A percentile compares a stretch with the other conserved stretches of the same genome.
phyloP scores from a whole-genome alignment of 2,797 vertebrate genomes.

The Jordanella pulchra region DNA sequence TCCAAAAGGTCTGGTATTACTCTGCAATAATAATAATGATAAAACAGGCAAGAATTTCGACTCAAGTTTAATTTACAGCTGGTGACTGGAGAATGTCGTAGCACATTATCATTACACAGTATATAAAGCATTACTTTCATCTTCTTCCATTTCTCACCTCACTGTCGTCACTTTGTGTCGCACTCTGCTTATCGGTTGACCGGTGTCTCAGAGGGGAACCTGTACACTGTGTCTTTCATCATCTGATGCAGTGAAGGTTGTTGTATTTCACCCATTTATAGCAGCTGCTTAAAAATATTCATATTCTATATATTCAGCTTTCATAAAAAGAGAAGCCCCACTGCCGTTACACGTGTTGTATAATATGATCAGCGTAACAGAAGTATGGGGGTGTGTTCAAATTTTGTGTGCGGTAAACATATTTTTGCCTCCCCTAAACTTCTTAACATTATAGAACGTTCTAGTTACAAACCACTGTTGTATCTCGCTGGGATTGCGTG shows the following conservation, averaged over 20 bases:
- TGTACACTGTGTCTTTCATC: background rate
- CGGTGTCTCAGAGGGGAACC: background rate
- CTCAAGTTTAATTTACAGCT: slow-evolving; percentile 8
- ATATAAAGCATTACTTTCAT: slow-evolving; percentile 3
- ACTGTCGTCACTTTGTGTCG: background rate
- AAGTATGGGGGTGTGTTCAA: no score
- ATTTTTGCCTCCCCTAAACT: no score
- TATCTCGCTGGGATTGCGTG: no score
- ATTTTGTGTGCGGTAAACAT: no score
- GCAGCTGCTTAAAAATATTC: slow-evolving; percentile 19
- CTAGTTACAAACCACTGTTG: no score
- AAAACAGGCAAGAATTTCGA: background rate
- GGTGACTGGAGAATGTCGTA: background rate
- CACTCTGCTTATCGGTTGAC: background rate
- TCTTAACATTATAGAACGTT: no score
- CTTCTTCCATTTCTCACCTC: slow-evolving; percentile 7
- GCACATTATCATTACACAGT: background rate
- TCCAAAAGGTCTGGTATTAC: background rate
- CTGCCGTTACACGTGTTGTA: no score
- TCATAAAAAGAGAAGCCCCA: no score
- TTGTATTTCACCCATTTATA: slow-evolving; percentile 2
- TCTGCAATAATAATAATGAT: no score
- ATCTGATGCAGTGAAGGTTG: slow-evolving; percentile 13
- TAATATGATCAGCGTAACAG: no score
- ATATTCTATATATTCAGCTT: no score